Evolutionary conservation across 2,888 invertebrate species (phyloP).

Genomic region (Cyrtodaria siliqua): DNA sequence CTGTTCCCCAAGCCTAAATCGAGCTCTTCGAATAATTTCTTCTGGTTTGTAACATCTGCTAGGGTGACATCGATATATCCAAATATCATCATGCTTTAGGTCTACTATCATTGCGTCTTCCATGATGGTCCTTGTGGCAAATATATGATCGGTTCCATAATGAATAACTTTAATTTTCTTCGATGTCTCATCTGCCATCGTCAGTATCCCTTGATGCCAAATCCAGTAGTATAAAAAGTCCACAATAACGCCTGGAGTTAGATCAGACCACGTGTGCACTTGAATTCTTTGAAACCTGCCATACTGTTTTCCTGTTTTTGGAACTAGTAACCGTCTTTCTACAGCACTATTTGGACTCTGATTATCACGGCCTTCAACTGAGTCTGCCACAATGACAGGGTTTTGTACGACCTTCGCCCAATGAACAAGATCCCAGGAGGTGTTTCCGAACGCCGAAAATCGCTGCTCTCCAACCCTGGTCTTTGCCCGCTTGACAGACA

Average conservation of each 20-base stretch:
- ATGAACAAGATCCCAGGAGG: slow-evolving; percentile 39
- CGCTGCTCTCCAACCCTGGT: slow-evolving; percentile 30
- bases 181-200: slow-evolving; percentile 13
- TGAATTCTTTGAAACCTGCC: slow-evolving; percentile 25
- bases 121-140: slow-evolving; percentile 42
- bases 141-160: slow-evolving; percentile 39
- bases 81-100: slow-evolving; percentile 11
- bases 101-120: slow-evolving; percentile 36
- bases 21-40: slow-evolving; percentile 11
- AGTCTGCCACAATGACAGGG: slow-evolving; percentile 13
- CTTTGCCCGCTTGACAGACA: slow-evolving; percentile 26
- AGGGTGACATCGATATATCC: slow-evolving; percentile 34
- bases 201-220: slow-evolving; percentile 41
- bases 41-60: neutral
- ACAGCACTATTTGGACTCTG: neutral
- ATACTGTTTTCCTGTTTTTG: slow-evolving; percentile 16
- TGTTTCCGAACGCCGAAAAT: slow-evolving; percentile 19
- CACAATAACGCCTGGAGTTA: slow-evolving; percentile 38
- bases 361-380: neutral
- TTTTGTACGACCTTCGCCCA: slow-evolving; percentile 48
- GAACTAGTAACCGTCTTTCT: slow-evolving; percentile 16
- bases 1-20: slow-evolving; percentile 9
- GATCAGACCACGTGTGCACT: slow-evolving; percentile 33
- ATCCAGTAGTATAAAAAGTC: slow-evolving; percentile 37
- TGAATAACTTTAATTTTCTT: slow-evolving; percentile 45